Base-by-base conservation (phyloP, 2,113 vertebrate genomes). In the Corythornis madagascariensis region DNA sequence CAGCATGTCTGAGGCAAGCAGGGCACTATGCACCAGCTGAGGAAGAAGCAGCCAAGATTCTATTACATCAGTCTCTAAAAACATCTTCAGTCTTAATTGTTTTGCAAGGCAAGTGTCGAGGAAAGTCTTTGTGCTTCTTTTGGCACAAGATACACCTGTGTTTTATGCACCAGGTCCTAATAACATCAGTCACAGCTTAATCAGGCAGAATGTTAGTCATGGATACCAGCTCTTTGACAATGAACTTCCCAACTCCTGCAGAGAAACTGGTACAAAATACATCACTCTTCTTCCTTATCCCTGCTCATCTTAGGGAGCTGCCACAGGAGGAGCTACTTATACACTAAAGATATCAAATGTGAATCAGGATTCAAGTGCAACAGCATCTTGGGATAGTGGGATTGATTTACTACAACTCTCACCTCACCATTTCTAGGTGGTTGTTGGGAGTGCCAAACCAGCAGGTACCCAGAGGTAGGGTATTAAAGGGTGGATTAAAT, bases 381-480 rank as follows among this genome's bases (percentile, higher is more conserved):
- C 86, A 53, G 87, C 95, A 50, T 97, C 96, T 57, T 90, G 97
- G 40, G 72, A 70, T 21, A 94, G 95, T 63, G 87, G 75, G 40
- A 65, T 95, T 65, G 83, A 97, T 20, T 79, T 97, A 12, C 74
- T 98, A 9, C 53, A 31, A 16, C 74, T 95, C 73, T 98, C 98
- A 61, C 97, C 97, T 15, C 96, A 98, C 96, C 91, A 69, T 47
- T 97, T 96, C 80, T 98, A 97, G 97, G 95, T 97, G 29, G 38
- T 61, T 24, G 73, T 89, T 47, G 95, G 81, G 17, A 97, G 89
- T 3, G 95, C 81, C 3, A 92, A 97, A 57, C 94, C 53, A 52
- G 56, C 65, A 50, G 95, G 91, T 64, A 93, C 82, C 96, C 95
- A 64, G 97, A 97, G 97, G 98, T 97, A 94, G 92, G 3, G 35